Base-by-base conservation (phyloP, 2,888 invertebrate species). In the Panorpa germanica region DNA sequence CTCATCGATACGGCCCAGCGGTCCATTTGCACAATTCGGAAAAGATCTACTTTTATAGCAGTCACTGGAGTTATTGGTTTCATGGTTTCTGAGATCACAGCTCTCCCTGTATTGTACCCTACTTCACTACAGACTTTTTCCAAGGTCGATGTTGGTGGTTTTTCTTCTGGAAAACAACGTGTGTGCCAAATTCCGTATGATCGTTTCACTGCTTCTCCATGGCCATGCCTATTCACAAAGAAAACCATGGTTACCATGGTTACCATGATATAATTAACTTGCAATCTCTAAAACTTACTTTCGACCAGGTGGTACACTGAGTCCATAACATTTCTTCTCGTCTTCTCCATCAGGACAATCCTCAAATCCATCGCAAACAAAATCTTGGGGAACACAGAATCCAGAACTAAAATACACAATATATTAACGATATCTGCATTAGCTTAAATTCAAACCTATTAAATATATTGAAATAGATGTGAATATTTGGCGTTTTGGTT, bases 281-380 rank as follows among this genome's bases (percentile, higher is more conserved):
- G 23, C 15, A 21, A 31, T 27, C 19, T 25, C 24, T 18, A 40
- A 32, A 34, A 46, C 42, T 44, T 40, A 53, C 53, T 43, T 42
- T 14, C 49, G 39, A 2, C 33, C 30, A 7, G 37, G 30, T 9
- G 48, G 44, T 10, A 51, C 41, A 37, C 54, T 53, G 20, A 70
- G 44, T 8, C 52, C 67, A 29, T 63, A 57, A 44, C 83, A 83
- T 4, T 53, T 49, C 5, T 45, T 46, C 46, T 83, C 83, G 42
- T 85, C 83, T 38, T 76, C 74, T 5, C 70, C 71, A 34, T 67
- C 57, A 0, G 70, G 69, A 46, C 83, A 85, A 43, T 85, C 82
- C 1, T 47, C 41, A 5, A 64, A 49, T n/a, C 70, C 73, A 44
- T 83, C 83, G 45, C 83, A 83, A 1, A 81, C 65, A 52, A 75